Base-by-base conservation (phyloP, 2,797 vertebrate species). In the Bryconaethiops microstoma region DNA sequence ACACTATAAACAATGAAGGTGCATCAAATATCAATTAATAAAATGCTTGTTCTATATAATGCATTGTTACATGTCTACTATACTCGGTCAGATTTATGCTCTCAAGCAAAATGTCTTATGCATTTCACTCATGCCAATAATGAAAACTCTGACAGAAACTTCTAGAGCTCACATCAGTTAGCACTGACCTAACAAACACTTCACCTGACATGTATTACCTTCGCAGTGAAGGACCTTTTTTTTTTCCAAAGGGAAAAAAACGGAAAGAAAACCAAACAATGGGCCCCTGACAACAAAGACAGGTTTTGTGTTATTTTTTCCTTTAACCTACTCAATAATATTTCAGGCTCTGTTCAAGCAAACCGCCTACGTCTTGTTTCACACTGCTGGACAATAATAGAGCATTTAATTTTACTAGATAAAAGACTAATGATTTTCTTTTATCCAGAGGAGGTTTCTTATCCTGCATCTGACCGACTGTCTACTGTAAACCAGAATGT, bases 391-490 rank as follows among this genome's bases (percentile, higher is more conserved):
- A 21, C 74, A 63, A 77, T 63, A 77, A 50, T 29, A 63, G 55
- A 25, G 39, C 39, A 55, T 74, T 82, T 60, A 64, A 52, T 29
- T 74, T 67, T 21, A 40, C 63, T 73, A 55, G 48, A 81, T 67
- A 62, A 86, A 74, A 72, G 64, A 29, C 39, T 50, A 19, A 14
- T 40, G 50, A 70, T 48, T 40, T 67, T 82, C 78, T 79, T 74
- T 62, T 79, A 35, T 79, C 69, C 71, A 57, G 81, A 29, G 40
- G 19, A 57, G 74, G 74, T 73, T 88, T 87, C 87, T 86, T 81
- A 76, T 83, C 73, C 64, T 63, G 55, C 63, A 83, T 84, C 84
- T 57, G 65, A 86, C 79, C 40, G 63, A 21, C 79, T 72, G 80
- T 74, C 72, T 63, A 77, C 81, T 84, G 71, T 64, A 77, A 71